Conservation (phyloP, 2,888 invertebrate species). For the Phasia obesa region DNA sequence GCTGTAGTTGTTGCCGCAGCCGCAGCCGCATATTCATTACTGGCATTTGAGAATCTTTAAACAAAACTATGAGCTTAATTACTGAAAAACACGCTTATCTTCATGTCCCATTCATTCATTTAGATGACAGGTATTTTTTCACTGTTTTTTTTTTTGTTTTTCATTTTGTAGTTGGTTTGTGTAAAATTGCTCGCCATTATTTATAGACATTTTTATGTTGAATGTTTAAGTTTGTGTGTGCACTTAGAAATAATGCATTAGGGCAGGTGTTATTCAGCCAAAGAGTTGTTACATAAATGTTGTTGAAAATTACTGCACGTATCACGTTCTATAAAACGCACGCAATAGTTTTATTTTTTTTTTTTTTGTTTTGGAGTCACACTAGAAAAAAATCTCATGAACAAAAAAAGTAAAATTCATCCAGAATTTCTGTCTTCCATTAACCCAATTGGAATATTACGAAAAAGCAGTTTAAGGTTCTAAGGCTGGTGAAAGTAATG, state of each 20-base stretch:
- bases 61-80: conserved; percentile 64
- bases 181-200: conserved; percentile 22
- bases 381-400: not conserved
- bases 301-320: conserved; percentile 44
- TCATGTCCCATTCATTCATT: conserved; percentile 60
- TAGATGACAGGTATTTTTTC: conserved; percentile 59
- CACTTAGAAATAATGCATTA: conserved; percentile 48
- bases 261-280: conserved; percentile 64
- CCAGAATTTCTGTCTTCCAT: not conserved
- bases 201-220: conserved; percentile 6
- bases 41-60: conserved; percentile 52
- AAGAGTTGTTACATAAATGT: conserved; percentile 59
- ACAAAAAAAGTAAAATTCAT: conserved; percentile 1
- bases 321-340: conserved; percentile 61
- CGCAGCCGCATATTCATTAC: conserved; percentile 25
- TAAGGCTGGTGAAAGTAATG: too few species aligned
- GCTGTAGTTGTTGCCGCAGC: not conserved
- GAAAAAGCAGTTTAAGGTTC: too few species aligned
- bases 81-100: conserved; percentile 68
- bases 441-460: not conserved
- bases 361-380: not conserved
- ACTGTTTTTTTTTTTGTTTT: conserved; percentile 17
- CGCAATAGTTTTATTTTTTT: conserved; percentile 21
- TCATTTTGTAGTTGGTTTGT: not conserved
- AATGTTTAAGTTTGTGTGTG: conserved; percentile 10